Base-by-base conservation (phyloP, 1,140 invertebrate genomes). In the Procambarus virginalis region DNA sequence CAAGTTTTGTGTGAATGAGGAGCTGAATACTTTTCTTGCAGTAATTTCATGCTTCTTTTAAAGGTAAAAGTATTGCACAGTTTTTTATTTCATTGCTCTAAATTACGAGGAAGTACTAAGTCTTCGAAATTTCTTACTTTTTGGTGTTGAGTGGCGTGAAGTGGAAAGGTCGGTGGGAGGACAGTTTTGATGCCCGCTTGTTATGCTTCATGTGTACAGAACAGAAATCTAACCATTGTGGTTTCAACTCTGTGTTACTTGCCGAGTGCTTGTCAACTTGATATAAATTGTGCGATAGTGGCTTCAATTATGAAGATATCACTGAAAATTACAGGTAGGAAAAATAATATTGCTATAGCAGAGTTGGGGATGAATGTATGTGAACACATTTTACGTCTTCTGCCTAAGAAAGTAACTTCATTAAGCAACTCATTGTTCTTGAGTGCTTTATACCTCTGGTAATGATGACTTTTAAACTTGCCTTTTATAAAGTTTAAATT, bases 141-240 rank as follows among this genome's bases (percentile, higher is more conserved):
- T 64, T 64, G 60, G 17, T 73, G 64, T 64, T 46, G 45, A 84
- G 82, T 84, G 82, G 68, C 68, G 49, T 45, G 45, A 70, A 68
- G 82, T 73, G 68, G 82, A 68, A 49, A 70, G 60, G 68, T 51
- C 82, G 45, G 82, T 49, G 45, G 64, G 82, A 49, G 68, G 49
- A 84, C 46, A 20, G 20, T 20, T 84, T 84, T 22, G 45, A 46
- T 46, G 46, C 20, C 68, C 46, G 34, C n/a, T 60, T 82, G 17
- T 20, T 22, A 48, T 20, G 12, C 64, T 83, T 17, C 10, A 49
- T 17, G 10, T 14, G 5, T 78, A 9, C 10, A 17, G 45, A 78
- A 78, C 46, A 49, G 46, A 12, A 78, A 46, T 49, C 45, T 49
- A 45, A 48, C 17, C 3, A 14, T 9, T 49, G 77, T n/a, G 51